These are phyloP conservation scores for Aethina tumida DNA, from an alignment of 1,140 invertebrate species.

Conservation along the genomic window DNA sequence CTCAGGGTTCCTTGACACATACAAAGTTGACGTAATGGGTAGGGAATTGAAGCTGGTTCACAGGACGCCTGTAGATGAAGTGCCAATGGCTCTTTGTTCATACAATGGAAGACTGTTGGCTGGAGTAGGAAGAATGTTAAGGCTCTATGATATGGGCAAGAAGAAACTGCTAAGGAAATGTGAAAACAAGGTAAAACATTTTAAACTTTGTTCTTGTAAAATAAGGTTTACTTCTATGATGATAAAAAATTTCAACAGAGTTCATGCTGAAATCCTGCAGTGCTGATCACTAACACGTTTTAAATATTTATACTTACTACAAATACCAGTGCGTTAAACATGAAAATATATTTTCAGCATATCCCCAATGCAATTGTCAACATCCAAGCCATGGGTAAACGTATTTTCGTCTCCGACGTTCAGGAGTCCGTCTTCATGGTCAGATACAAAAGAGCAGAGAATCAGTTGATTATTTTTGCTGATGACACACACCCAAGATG, in stretches of 20 bases:
- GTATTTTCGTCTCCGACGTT: conserved; percentile 91
- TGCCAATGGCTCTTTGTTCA: conserved; percentile 77
- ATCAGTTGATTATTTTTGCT: conserved; percentile 96
- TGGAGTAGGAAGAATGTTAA: conserved; percentile 82
- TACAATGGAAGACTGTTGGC: conserved; percentile 90
- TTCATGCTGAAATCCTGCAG: conserved; percentile 29
- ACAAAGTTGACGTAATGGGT: conserved; percentile 63
- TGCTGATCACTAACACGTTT: conserved; percentile 23
- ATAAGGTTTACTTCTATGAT: conserved; percentile 13
- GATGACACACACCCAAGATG: conserved; percentile 96
- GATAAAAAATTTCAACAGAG: conserved; percentile 13
- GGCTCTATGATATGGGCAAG: conserved; percentile 95
- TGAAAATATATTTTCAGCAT: conserved; percentile 49
- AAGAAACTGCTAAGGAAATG: conserved; percentile 96
- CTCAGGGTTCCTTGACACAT: conserved; percentile 80
- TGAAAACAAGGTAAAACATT: conserved; percentile 97
- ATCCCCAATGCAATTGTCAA: conserved; percentile 91
- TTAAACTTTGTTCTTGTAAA: not conserved
- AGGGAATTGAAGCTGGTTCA: conserved; percentile 84
- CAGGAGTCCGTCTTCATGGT: conserved; percentile 97
- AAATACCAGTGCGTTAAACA: not conserved
- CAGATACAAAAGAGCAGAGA: conserved; percentile 90
- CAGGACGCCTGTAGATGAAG: conserved; percentile 89
- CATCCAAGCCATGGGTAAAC: conserved; percentile 86
- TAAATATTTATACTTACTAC: not conserved